phyloP scores from a whole-genome alignment of 64 coral and sea anemone genomes.

The Platygyra sinensis region DNA sequence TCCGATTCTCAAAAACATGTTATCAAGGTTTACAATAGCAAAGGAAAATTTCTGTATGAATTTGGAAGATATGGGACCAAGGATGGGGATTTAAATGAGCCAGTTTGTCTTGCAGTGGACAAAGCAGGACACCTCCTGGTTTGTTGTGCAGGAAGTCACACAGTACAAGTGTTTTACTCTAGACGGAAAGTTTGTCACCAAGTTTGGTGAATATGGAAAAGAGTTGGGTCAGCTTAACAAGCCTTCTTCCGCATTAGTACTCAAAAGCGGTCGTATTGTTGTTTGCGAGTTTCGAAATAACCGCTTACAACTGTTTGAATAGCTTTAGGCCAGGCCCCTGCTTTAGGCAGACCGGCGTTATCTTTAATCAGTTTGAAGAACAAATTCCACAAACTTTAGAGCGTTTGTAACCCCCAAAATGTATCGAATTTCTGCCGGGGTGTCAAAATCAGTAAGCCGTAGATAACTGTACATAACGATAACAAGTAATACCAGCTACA shows the following conservation, averaged over 20 bases:
- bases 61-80: neutral
- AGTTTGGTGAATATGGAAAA: conserved; percentile 12
- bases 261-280: conserved; percentile 25
- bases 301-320: conserved; percentile 13
- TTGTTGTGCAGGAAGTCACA: neutral
- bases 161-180: conserved; percentile 19
- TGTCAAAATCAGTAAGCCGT: too few species aligned
- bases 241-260: neutral
- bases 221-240: neutral
- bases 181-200: conserved; percentile 24
- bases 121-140: conserved; percentile 24
- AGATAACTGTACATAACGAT: too few species aligned
- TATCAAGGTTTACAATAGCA: neutral
- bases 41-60: conserved; percentile 20
- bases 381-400: neutral
- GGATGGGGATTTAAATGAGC: conserved; percentile 4
- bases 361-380: neutral
- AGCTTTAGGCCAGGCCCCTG: too few species aligned
- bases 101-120: conserved; percentile 39
- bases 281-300: conserved; percentile 6
- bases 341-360: neutral
- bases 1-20: neutral
- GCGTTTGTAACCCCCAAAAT: neutral
- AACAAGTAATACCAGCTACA: too few species aligned
- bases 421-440: too few species aligned